These are phyloP conservation scores for Tonatia bakeri DNA, from an alignment of 2,113 vertebrate genomes.

Conservation along the genomic window DNA sequence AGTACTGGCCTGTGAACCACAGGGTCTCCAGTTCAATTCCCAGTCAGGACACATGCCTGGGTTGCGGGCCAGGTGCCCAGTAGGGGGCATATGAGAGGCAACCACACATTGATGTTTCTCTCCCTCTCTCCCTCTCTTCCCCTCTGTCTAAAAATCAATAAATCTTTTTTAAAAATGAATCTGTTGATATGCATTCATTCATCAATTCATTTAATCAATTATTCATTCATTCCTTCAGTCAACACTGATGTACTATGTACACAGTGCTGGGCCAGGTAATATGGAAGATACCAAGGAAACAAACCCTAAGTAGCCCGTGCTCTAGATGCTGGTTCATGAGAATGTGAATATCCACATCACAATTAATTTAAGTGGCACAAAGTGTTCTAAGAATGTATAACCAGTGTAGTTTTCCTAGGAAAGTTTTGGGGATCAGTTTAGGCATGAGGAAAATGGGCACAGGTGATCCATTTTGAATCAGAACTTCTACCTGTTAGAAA, in stretches of 20 bases:
- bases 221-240: not conserved
- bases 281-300: not conserved
- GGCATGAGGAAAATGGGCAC: not conserved
- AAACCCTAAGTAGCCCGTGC: not conserved
- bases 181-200: not conserved
- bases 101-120: too few species aligned
- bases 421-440: not conserved
- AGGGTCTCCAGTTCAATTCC: too few species aligned
- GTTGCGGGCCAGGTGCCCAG: too few species aligned
- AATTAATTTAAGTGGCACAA: not conserved
- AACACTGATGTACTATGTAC: not conserved
- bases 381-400: not conserved
- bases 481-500: not conserved
- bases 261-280: not conserved
- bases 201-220: not conserved
- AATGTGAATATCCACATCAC: not conserved
- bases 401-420: not conserved
- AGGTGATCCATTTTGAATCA: not conserved
- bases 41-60: too few species aligned
- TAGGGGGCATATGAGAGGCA: too few species aligned
- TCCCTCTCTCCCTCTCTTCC: too few species aligned
- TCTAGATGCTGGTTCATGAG: not conserved
- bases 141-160: too few species aligned
- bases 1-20: too few species aligned
- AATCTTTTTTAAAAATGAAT: too few species aligned